Conservation (phyloP, 2,113 vertebrate species). For the Zapornia atra region DNA sequence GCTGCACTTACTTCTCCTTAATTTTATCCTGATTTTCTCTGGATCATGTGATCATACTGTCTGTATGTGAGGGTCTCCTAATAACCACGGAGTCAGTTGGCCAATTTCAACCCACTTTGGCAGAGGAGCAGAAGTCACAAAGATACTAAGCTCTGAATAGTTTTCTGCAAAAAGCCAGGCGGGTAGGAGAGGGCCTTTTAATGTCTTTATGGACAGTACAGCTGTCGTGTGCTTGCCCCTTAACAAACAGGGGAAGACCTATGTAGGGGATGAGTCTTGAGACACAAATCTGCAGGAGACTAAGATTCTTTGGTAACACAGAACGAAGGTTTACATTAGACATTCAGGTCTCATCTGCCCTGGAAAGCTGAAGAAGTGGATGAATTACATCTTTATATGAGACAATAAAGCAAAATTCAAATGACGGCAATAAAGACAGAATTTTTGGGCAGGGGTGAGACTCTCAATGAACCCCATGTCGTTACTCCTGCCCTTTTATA, state of each 20-base stretch:
- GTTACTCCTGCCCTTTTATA: background rate
- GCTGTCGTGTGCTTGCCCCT: background rate
- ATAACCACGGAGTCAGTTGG: background rate
- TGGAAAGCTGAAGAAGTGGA: background rate
- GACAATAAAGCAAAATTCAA: constrained; percentile 5
- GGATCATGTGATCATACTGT: background rate
- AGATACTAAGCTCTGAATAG: background rate
- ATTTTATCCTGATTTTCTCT: background rate
- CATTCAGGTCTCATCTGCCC: background rate
- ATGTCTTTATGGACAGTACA: background rate
- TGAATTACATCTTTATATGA: background rate
- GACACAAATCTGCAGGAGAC: background rate
- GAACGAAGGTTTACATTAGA: background rate
- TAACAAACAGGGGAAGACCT: background rate
- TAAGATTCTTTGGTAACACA: background rate
- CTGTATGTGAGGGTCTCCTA: background rate
- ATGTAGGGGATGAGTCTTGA: background rate
- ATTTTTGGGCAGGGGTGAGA: background rate
- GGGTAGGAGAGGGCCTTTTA: background rate
- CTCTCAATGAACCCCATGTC: background rate
- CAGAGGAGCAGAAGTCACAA: background rate
- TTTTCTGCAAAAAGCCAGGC: background rate
- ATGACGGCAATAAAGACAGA: background rate
- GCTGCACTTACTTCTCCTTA: background rate
- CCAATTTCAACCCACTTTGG: background rate